Conservation (phyloP, 2,797 vertebrate genomes). For the Gymnothorax reevesii region DNA sequence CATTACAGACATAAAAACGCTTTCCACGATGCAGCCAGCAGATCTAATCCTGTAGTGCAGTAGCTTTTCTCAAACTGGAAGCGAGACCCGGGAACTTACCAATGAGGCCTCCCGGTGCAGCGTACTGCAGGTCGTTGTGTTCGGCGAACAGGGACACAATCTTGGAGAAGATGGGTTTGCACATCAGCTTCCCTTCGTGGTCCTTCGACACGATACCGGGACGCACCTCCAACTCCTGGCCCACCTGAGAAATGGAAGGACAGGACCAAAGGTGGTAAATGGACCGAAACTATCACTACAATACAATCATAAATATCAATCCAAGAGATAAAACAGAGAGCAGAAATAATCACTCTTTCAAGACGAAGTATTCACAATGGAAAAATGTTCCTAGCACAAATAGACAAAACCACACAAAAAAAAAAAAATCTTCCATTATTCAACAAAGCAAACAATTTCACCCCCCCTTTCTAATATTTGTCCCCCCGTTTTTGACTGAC, state of each 20-base stretch:
- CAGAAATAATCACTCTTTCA: neutral
- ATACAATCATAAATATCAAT: neutral
- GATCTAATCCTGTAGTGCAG: no score
- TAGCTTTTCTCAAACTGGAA: neutral
- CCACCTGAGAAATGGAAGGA: constrained; percentile 77
- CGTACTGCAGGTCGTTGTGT: constrained; percentile 97
- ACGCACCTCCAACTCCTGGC: constrained; percentile 95
- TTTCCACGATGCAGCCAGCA: no score
- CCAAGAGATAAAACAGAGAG: neutral
- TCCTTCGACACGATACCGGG: constrained; percentile 98
- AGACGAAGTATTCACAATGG: neutral
- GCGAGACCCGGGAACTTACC: constrained; percentile 64
- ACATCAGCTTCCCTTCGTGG: constrained; percentile 98
- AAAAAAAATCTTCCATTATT: no score
- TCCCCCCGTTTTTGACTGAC: neutral
- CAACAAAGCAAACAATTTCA: neutral
- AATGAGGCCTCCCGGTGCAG: constrained; percentile 95
- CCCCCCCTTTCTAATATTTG: neutral
- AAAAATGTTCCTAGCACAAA: neutral
- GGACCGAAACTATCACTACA: neutral
- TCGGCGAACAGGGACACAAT: constrained; percentile 97
- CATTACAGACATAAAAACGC: no score
- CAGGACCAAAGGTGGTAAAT: neutral
- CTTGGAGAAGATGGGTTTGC: constrained; percentile 99
- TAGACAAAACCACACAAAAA: neutral